Evolutionary conservation across 2,797 vertebrate genomes (phyloP), one percentile per base, ranked within the genome.

Genomic region (Rallus crepitans): DNA sequence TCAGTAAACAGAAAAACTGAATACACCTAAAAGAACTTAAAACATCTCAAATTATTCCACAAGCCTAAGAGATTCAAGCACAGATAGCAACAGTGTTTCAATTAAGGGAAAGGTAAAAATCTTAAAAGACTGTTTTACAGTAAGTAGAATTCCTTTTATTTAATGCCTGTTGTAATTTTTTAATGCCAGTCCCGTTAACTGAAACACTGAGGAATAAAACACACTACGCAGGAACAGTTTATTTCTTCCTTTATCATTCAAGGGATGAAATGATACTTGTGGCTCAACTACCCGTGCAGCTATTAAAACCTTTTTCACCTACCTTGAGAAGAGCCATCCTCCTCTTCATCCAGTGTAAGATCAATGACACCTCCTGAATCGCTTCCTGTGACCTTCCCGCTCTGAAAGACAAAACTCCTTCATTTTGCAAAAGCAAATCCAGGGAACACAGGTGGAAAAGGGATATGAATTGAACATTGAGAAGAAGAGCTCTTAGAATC

Each of bases 261-360:
- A 0, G 1, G 27, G 14, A 76, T n/a, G 28, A 91, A 86, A 35
- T 60, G 90, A 65, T 42, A 93, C 42, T 57, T 45, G n/a, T 14
- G 91, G 52, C 56, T 76, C 52, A 28, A 35, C 37, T 64, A 73
- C 15, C 28, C 25, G 35, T 39, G 21, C 33, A 59, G 27, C 40
- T 65, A 90, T 25, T 39, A 66, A 88, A 47, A 31, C 63, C 42
- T 78, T 78, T 80, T 68, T 60, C 47, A 86, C 93, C 71, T 85
- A 98, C 98, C 98, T 96, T 97, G 98, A 84, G 97, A 97, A 60
- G 96, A 92, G 40, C 94, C 56, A 84, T 98, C 99, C 53, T 99
- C 99, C 89, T 99, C 99, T 83, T 99, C 99, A 86, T 99, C 99
- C 96, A 99, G 98, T 11, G 99, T 99, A 88, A 99, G 99, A 97